Evolutionary conservation across 2,797 vertebrate genomes (phyloP).

Genomic region (Nannoperca obscura): DNA sequence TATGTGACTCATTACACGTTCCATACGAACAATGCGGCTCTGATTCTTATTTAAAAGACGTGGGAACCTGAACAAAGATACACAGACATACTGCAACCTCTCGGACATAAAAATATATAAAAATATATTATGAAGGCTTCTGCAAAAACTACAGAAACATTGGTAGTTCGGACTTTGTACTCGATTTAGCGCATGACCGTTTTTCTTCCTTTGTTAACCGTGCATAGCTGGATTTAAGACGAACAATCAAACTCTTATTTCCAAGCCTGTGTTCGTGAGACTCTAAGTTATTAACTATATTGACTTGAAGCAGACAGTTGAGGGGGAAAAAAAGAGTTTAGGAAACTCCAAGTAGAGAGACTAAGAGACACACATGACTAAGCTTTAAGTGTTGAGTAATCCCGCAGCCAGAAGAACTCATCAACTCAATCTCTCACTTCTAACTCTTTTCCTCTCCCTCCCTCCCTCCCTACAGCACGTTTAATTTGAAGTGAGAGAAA

Average conservation of each 20-base stretch:
- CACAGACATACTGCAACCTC: neutral
- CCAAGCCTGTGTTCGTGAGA: conserved; percentile 43
- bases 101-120: neutral
- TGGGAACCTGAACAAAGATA: neutral
- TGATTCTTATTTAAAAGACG: conserved; percentile 26
- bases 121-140: neutral
- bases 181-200: conserved; percentile 26
- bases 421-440: conserved; percentile 74
- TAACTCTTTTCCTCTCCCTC: conserved; percentile 53
- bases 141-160: conserved; percentile 20
- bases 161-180: conserved; percentile 22
- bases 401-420: conserved; percentile 74
- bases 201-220: conserved; percentile 51
- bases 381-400: conserved; percentile 77
- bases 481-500: conserved; percentile 79
- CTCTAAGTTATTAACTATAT: conserved; percentile 69
- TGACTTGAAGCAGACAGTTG: conserved; percentile 65
- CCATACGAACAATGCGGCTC: conserved; percentile 24
- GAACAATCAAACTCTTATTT: conserved; percentile 68
- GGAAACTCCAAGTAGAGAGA: conserved; percentile 64
- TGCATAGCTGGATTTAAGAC: conserved; percentile 59
- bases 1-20: conserved; percentile 30
- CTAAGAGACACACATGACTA: conserved; percentile 76
- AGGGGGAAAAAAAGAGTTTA: conserved; percentile 48
- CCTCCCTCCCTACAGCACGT: conserved; percentile 51